Base-by-base conservation (phyloP, 1,140 invertebrate species). In the Drosophila asahinai region DNA sequence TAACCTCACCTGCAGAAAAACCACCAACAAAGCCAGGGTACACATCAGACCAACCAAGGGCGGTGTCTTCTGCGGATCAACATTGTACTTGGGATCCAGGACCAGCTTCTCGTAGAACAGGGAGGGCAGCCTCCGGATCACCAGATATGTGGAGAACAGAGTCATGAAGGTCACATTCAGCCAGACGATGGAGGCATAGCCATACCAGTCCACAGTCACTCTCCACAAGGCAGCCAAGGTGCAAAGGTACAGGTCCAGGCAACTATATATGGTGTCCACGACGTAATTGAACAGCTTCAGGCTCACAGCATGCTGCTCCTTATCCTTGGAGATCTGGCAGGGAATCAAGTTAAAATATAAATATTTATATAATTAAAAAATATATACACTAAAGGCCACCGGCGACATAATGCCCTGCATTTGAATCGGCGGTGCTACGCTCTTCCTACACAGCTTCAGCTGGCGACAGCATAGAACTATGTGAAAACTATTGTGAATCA, bases 31-130 rank as follows among this genome's bases (percentile, higher is more conserved):
- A 2, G 66, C 45, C n/a, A 70, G 19, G 1, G 60, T 27, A 59
- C 84, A 89, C 0, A 89, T 43, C 5, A 89, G 3, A 0, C 84
- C 84, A 8, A 90, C 47, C 22, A 89, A 5, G 0, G 84, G 74
- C 2, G 49, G 7, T 0, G 62, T 19, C 12, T 67, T 55, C 0
- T 70, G 43, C 5, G 33, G 58, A n/a, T 66, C 25, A 5, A 61
- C 42, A 1, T 51, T 22, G 19, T 81, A 89, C 6, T 25, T 49
- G 0, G 51, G 49, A 14, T 71, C 66, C 47, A 89, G 33, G 1
- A 72, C 3, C 0, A 89, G 9, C 15, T 79, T 81, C 36, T 51
- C 73, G 8, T 79, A 89, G 6, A 89, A 73, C 0, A 81, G 9
- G 17, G 49, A 25, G 0, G 84, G 84, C 42, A 89, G 9, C 3